Conservation (phyloP, 2,888 invertebrate genomes). For the Microctonus aethiopoides region DNA sequence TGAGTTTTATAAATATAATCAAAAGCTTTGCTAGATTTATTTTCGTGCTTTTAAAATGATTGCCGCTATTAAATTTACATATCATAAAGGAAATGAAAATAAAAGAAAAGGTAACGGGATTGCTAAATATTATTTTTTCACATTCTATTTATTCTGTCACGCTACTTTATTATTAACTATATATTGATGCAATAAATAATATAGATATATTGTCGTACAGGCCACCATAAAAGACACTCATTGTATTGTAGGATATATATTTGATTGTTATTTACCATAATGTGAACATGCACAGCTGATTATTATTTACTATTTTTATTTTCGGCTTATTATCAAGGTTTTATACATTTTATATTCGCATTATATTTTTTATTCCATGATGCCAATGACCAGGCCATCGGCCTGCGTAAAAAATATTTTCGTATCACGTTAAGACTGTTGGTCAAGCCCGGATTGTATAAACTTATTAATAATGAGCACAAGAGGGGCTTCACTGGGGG, state of each 20-base stretch:
- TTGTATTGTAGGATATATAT: not conserved
- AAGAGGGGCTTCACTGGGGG: slow-evolving; percentile 40
- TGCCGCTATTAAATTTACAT: not conserved
- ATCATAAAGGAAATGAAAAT: not conserved
- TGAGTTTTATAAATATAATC: too few species aligned
- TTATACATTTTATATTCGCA: not conserved
- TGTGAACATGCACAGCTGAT: not conserved
- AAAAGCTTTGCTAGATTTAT: not conserved
- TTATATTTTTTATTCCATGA: slow-evolving; percentile 1
- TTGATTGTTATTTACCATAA: not conserved
- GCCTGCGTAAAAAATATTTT: slow-evolving; percentile 39
- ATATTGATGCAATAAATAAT: not conserved
- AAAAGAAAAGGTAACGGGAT: not conserved
- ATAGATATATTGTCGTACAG: not conserved
- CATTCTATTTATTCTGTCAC: not conserved
- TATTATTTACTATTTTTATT: not conserved
- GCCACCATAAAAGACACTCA: not conserved
- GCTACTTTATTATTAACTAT: not conserved
- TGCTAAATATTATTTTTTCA: not conserved
- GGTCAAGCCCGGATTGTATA: slow-evolving; percentile 45
- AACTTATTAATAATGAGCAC: slow-evolving; percentile 35
- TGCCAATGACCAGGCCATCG: slow-evolving; percentile 35
- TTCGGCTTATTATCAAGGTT: not conserved
- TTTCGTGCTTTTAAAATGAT: not conserved
- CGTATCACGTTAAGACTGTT: slow-evolving; percentile 43